Base-by-base conservation (phyloP, 2,113 vertebrate species). In the Penelope pileata region DNA sequence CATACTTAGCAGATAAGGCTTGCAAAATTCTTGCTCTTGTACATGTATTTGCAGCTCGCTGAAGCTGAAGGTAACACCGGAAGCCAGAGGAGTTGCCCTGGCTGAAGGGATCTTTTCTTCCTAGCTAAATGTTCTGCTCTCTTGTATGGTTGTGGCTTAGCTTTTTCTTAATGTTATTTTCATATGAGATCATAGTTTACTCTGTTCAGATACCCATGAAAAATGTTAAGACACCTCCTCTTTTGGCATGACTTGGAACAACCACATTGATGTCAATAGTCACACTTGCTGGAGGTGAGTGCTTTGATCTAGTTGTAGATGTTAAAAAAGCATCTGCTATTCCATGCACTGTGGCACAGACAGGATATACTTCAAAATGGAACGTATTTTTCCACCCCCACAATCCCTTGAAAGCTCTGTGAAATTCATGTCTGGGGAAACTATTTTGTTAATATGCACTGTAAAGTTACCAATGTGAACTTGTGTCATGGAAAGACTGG, bases 381-480 rank as follows among this genome's bases (percentile, higher is more conserved):
- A 95, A 81, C 21, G 7, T 50, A 32, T 59, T 92, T 90, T 96
- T 93, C 79, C 59, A 77, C 5, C 6, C 12, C 42, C 16, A 53
- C 59, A 91, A 91, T 69, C 68, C 60, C 70, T 77, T 86, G 68
- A 94, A 91, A 77, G 29, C 73, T 67, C 51, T 23, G 7, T 69
- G 79, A 96, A 90, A 75, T 81, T 88, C 19, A 11, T n/a, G 26
- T 59, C 22, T 79, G 38, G 80, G 86, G 90, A 96, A 93, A 88
- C 68, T 86, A 32, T 88, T 86, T 90, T 69, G 86, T 95, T 92
- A 90, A 91, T 36, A 27, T 22, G 42, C 18, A 2, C 51, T 74
- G 68, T 42, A n/a, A 53, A 91, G n/a, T 74, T 93, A 50, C 51
- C 30, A 34, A 5, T 32, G 54, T n/a, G 54, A 82, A 32, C 63